phyloP scores from a whole-genome alignment of 2,113 vertebrate genomes.

The Phasianus colchicus region DNA sequence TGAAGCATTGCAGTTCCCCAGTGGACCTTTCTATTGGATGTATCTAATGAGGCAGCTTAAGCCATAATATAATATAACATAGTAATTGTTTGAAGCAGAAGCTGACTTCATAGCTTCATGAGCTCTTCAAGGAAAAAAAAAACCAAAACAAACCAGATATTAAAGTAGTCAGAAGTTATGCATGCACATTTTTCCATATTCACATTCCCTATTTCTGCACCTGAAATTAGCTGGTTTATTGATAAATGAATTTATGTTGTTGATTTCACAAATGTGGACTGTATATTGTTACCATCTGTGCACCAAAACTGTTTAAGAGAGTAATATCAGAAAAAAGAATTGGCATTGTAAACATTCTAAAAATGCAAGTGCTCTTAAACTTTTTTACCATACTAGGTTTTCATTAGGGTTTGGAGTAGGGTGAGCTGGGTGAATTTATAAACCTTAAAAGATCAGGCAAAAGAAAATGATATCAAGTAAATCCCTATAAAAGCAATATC shows the following conservation, averaged over 20 bases:
- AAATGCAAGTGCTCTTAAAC: neutral
- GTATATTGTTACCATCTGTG: slow-evolving; percentile 5
- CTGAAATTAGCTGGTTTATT: neutral
- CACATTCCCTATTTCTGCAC: neutral
- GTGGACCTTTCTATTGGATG: neutral
- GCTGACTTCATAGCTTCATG: neutral
- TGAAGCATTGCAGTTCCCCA: neutral
- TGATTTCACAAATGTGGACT: neutral
- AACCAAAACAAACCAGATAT: neutral
- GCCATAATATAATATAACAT: neutral
- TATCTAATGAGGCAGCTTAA: neutral
- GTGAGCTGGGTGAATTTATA: slow-evolving; percentile 32
- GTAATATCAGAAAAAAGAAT: neutral
- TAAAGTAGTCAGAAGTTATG: neutral
- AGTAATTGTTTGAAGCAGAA: neutral
- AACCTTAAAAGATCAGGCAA: slow-evolving; percentile 49
- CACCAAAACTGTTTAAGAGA: neutral
- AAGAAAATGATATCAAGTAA: slow-evolving; percentile 31
- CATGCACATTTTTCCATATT: neutral
- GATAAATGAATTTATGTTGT: neutral
- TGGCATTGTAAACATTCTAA: neutral
- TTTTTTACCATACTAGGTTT: slow-evolving; percentile 46
- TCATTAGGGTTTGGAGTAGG: slow-evolving; percentile 36
- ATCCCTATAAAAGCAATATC: slow-evolving; percentile 52
- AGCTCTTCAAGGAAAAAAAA: neutral